These are phyloP conservation scores for Sebastolobus altivelis DNA, from an alignment of 2,797 vertebrate genomes.

Conservation along the genomic window DNA sequence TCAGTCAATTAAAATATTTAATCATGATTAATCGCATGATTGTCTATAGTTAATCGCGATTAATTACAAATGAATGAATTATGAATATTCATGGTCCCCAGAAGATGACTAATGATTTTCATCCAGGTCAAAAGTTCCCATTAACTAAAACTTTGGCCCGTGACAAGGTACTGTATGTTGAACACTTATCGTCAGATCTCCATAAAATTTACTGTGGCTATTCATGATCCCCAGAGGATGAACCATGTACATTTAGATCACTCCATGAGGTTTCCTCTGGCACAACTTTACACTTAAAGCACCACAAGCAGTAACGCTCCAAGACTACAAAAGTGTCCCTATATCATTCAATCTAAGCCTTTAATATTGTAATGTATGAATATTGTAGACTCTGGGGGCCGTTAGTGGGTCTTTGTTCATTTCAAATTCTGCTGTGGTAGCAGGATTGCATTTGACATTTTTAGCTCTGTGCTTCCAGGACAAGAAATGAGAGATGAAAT, in stretches of 20 bases:
- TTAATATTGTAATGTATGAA: slow-evolving; percentile 4
- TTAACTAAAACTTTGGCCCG: background rate
- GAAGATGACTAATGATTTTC: background rate
- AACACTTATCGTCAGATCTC: background rate
- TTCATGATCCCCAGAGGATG: background rate
- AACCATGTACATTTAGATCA: background rate
- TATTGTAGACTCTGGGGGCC: background rate
- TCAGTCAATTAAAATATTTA: no score
- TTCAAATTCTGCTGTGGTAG: slow-evolving; percentile 19
- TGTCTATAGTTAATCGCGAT: no score
- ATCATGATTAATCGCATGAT: no score
- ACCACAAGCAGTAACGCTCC: background rate
- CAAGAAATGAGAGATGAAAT: background rate
- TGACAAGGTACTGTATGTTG: background rate
- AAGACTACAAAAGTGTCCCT: background rate
- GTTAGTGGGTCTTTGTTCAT: background rate
- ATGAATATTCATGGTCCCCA: background rate
- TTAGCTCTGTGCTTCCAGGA: background rate
- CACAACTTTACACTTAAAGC: background rate
- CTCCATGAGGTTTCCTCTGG: background rate
- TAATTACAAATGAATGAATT: no score
- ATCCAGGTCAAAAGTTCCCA: background rate
- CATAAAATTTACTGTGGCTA: background rate
- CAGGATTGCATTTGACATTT: slow-evolving; percentile 15
- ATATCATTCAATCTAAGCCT: background rate